These are phyloP conservation scores for Drosophila kohkoa DNA, from an alignment of 1,140 invertebrate species.

Conservation along the genomic window DNA sequence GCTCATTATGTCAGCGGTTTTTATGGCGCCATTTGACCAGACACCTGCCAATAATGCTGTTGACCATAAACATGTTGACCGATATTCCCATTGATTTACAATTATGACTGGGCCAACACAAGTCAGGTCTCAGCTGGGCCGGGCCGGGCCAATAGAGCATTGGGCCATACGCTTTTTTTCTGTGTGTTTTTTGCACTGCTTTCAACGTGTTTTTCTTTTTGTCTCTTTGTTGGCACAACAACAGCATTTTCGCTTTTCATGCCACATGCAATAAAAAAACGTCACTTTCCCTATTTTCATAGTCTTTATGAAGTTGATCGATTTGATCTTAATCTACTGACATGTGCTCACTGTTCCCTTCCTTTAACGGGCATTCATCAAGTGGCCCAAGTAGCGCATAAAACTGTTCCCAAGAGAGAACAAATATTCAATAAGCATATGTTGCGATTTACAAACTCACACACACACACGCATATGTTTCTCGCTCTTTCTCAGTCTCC, in stretches of 20 bases:
- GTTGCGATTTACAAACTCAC: background rate
- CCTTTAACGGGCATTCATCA: too few relatives aligned
- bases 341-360: background rate
- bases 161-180: slow-evolving; percentile 2
- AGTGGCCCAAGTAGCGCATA: background rate
- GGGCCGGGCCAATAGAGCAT: slow-evolving; percentile 1
- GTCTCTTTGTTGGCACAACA: background rate
- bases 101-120: slow-evolving; percentile 35
- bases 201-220: slow-evolving; percentile 1
- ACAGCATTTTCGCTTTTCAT: too few relatives aligned
- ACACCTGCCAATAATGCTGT: slow-evolving; percentile 40
- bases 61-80: slow-evolving; percentile 44
- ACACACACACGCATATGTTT: background rate
- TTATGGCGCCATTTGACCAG: slow-evolving; percentile 41
- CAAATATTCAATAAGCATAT: background rate
- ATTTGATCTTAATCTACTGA: background rate
- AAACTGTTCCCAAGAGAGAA: slow-evolving; percentile 2
- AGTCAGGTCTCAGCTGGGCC: too few relatives aligned
- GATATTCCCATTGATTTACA: slow-evolving; percentile 49
- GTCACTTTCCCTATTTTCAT: too few relatives aligned
- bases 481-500: background rate
- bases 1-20: slow-evolving; percentile 69
- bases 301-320: background rate
- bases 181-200: background rate
- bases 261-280: too few relatives aligned